Evolutionary conservation across 2,888 invertebrate genomes (phyloP).

Genomic region (Zygaena filipendulae): DNA sequence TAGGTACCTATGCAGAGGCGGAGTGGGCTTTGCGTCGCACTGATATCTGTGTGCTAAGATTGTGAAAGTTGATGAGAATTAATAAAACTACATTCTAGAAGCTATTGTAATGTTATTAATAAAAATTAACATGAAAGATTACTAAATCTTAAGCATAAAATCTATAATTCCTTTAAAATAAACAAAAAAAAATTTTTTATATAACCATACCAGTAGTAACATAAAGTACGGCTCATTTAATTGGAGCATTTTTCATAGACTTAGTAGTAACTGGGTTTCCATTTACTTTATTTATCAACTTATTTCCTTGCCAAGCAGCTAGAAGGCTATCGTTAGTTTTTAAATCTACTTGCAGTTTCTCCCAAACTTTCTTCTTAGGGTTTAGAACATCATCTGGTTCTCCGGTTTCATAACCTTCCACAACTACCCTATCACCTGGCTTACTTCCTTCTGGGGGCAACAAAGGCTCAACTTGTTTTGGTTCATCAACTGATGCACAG

Average conservation of each 20-base stretch:
- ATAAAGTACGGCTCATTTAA: slow-evolving; percentile 80
- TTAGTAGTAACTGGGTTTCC: slow-evolving; percentile 82
- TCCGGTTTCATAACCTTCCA: slow-evolving; percentile 85
- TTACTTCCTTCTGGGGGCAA: slow-evolving; percentile 78
- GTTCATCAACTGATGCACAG: slow-evolving; percentile 85
- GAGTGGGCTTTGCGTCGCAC: no score
- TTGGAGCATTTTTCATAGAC: slow-evolving; percentile 82
- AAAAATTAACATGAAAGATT: no score
- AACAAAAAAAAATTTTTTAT: slow-evolving; percentile 7
- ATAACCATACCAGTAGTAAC: slow-evolving; percentile 3
- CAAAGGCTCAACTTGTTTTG: slow-evolving; percentile 87
- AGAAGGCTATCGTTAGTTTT: slow-evolving; percentile 76
- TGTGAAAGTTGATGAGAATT: no score
- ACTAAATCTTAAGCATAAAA: no score
- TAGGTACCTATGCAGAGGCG: no score
- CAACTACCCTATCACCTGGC: slow-evolving; percentile 85
- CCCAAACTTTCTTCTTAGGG: slow-evolving; percentile 98
- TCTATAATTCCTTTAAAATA: no score
- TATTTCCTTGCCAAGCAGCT: slow-evolving; percentile 89
- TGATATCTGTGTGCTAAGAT: no score
- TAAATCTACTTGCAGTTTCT: slow-evolving; percentile 85
- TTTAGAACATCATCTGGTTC: slow-evolving; percentile 87
- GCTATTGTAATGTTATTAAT: neutral
- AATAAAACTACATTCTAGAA: no score
- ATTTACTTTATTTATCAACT: slow-evolving; percentile 74